These are phyloP conservation scores for Noctilio leporinus DNA, from an alignment of 2,113 vertebrate species.

Conservation along the genomic window DNA sequence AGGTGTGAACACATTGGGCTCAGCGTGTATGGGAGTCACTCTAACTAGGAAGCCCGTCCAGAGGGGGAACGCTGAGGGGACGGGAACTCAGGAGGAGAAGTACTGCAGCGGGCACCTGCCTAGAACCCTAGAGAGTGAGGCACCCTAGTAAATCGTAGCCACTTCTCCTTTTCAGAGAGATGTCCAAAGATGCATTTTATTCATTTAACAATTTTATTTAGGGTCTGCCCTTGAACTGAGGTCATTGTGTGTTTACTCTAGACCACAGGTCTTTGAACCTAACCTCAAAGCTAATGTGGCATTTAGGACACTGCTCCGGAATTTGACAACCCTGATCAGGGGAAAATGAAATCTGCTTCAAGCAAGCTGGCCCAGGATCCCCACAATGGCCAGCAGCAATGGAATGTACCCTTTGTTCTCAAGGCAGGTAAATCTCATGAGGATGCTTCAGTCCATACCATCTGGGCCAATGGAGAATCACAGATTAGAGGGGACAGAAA, in stretches of 20 bases:
- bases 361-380: background rate
- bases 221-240: background rate
- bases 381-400: fast-evolving
- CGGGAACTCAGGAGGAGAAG: background rate
- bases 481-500: background rate
- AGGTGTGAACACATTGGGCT: background rate
- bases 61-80: background rate
- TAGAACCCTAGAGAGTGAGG: background rate
- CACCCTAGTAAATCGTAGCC: background rate
- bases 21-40: background rate
- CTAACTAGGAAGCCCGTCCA: background rate
- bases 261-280: background rate
- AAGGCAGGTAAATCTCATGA: background rate
- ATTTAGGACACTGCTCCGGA: background rate
- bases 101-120: background rate
- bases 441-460: background rate
- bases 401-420: background rate
- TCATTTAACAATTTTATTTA: background rate
- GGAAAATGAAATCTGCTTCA: background rate
- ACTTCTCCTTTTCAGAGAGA: background rate
- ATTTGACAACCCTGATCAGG: background rate
- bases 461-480: background rate
- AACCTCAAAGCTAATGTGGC: background rate
- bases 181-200: background rate
- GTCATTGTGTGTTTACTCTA: background rate